Evolutionary conservation across 2,888 invertebrate species (phyloP).

Genomic region (Cephus pulcher): DNA sequence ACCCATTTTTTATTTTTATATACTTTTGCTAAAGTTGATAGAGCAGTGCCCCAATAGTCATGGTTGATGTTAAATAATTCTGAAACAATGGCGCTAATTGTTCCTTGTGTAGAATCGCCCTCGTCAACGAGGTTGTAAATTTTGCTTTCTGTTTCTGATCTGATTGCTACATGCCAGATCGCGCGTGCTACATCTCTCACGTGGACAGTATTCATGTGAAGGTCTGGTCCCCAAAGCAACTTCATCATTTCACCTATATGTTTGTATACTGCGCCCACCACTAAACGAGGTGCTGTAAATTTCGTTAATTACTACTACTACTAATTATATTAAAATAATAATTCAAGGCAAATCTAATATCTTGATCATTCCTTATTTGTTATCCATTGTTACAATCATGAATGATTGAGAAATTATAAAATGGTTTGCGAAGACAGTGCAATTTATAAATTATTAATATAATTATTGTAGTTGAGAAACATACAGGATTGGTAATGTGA

Average conservation of each 20-base stretch:
- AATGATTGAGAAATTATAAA: neutral
- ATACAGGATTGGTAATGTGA: no score
- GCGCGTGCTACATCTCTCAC: slow-evolving; percentile 87
- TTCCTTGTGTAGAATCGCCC: slow-evolving; percentile 87
- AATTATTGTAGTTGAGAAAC: neutral
- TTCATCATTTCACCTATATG: slow-evolving; percentile 92
- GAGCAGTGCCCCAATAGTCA: slow-evolving; percentile 86
- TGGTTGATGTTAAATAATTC: slow-evolving; percentile 88
- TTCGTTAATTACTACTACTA: neutral
- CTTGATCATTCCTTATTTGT: neutral
- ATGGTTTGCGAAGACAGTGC: neutral
- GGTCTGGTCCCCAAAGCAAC: slow-evolving; percentile 86
- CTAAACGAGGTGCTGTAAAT: slow-evolving; percentile 81
- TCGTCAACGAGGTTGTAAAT: slow-evolving; percentile 87
- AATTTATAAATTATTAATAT: neutral
- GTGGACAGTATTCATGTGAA: slow-evolving; percentile 90
- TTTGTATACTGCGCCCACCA: slow-evolving; percentile 90
- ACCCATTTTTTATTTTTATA: slow-evolving; percentile 9
- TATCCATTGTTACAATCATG: no score
- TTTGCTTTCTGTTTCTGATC: slow-evolving; percentile 71
- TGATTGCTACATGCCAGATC: slow-evolving; percentile 78
- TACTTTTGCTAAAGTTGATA: slow-evolving; percentile 86
- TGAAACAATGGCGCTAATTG: slow-evolving; percentile 81
- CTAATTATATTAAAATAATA: slow-evolving; percentile 9
- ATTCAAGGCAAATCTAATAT: slow-evolving; percentile 2